These are phyloP conservation scores for Eustalomyia histrio DNA, from an alignment of 2,888 invertebrate species.

Conservation along the genomic window DNA sequence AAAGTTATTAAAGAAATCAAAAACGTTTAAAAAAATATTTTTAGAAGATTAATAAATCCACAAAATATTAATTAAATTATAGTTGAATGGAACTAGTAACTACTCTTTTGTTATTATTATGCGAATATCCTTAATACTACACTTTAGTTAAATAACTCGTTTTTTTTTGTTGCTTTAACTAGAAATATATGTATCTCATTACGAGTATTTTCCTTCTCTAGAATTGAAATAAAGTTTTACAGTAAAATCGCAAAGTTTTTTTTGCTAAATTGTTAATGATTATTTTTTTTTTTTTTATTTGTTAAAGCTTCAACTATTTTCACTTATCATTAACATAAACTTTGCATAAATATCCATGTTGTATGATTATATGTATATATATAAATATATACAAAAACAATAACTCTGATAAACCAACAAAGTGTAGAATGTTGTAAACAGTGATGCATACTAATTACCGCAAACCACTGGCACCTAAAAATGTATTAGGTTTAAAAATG, in stretches of 20 bases:
- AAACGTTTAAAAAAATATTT: too few relatives aligned
- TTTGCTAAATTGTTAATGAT: not conserved
- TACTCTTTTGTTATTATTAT: too few relatives aligned
- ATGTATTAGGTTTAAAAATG: too few relatives aligned
- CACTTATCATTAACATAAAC: slow-evolving; percentile 2
- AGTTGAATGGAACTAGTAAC: too few relatives aligned
- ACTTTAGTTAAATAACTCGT: not conserved
- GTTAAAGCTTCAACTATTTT: slow-evolving; percentile 1
- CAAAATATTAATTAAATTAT: too few relatives aligned
- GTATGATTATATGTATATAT: not conserved
- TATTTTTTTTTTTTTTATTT: not conserved
- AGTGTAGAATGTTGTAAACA: slow-evolving; percentile 1
- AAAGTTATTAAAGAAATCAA: too few relatives aligned
- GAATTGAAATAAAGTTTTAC: not conserved
- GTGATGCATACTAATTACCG: not conserved
- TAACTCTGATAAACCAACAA: slow-evolving; percentile 2
- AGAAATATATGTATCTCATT: too few relatives aligned
- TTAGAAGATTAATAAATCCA: too few relatives aligned
- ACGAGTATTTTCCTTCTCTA: too few relatives aligned
- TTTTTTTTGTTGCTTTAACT: too few relatives aligned
- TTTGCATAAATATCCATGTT: not conserved
- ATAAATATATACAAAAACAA: not conserved
- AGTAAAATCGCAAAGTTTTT: not conserved
- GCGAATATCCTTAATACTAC: not conserved
- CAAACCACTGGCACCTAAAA: not conserved